Base-by-base conservation (phyloP, 2,888 invertebrate species). In the Parnassius smintheus region DNA sequence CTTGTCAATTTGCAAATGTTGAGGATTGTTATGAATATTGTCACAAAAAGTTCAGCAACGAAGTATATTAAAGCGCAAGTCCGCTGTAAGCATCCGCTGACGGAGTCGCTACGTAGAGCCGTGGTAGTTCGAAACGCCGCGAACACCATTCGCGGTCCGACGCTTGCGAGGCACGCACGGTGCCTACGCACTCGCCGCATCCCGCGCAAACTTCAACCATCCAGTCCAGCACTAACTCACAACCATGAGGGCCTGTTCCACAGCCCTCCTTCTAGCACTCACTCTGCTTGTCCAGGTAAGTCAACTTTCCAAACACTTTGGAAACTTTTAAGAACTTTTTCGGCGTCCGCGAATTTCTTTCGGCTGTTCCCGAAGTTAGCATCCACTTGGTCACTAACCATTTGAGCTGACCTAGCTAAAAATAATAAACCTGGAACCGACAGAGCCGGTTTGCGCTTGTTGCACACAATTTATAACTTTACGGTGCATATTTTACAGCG, bases 91-190 rank as follows among this genome's bases (percentile, higher is more conserved):
- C 35, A 48, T 50, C 45, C 12, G 54, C 12, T 3, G 59, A 7
- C 25, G 48, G 45, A 22, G 50, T 52, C 13, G 61, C 51, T 46
- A 51, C n/a, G 9, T 46, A 50, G 44, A 55, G 7, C n/a, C 22
- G 53, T 46, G 10, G 58, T 70, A 72, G 71, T 60, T 63, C 66
- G 62, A 57, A 64, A 66, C 52, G 62, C 62, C 61, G 64, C 60
- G 61, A 59, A 68, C 75, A 54, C 58, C 88, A 90, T 83, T 89
- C 88, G 88, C 86, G 81, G 80, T 78, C 79, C 77, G 85, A 77
- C 83, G 76, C 78, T 81, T 72, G 82, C 75, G 82, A 76, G 82
- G 88, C 83, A 83, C 83, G 82, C 82, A 79, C 82, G 83, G 76
- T 75, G 81, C 77, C 75, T 77, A 76, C 80, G 83, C 85, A 80